Base-by-base conservation (phyloP, 2,888 invertebrate species). In the Drosophila phalerata region DNA sequence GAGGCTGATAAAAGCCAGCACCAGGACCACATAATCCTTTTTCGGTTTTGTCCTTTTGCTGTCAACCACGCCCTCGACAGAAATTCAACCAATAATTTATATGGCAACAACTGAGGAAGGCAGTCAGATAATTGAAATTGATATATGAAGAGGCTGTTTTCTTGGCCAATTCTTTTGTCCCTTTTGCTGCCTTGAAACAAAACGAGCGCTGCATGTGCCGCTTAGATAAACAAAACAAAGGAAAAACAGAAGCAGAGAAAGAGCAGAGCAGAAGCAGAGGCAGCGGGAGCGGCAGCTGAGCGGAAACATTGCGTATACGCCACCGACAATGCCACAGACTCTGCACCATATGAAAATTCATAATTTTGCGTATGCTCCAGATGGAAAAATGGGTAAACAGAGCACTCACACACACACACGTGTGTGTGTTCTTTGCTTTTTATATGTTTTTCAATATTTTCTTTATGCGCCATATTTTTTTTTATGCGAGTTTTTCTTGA, bases 1-100 rank as follows among this genome's bases (percentile, higher is more conserved):
- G 80, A 48, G 86, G 69, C 85, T 88, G 85, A 85, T 89, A 85
- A 85, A 85, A 85, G 84, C 71, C 85, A 87, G 73, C 48, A 76
- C 66, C 67, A 84, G 84, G 73, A 78, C 87, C 87, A 63, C 84
- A 85, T 89, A 85, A 85, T 85, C 85, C 85, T 85, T 88, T 89
- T 89, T 68, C n/a, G 85, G 66, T 58, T 56, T 83, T 83, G 86
- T 76, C 88, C 89, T 73, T 85, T 88, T 79, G 49, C 65, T 49
- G 55, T 37, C 61, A 47, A 9, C n/a, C 8, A 8, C 30, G 9
- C 13, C 11, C 38, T n/a, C 11, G 8, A 30, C 30, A 17, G 43
- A 61, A 68, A 85, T 42, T 67, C 55, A 73, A 58, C 81, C 89
- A 87, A 85, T 85, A 87, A 87, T 82, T 89, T 85, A 89, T 87